Base-by-base conservation (phyloP, 2,797 vertebrate genomes). In the Cetoscarus ocellatus region DNA sequence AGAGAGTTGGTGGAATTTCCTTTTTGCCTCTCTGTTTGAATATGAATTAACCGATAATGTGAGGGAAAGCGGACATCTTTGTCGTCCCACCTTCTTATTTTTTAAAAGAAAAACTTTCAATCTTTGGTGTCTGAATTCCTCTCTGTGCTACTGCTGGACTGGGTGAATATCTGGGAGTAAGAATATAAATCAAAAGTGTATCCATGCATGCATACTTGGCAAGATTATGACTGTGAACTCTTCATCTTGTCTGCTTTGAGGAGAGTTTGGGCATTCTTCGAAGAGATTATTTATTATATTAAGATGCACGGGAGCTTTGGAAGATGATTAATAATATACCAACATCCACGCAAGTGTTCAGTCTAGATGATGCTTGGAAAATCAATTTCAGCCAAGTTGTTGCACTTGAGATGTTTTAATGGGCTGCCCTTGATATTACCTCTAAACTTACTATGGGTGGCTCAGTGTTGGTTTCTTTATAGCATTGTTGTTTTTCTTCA, bases 271-370 rank as follows among this genome's bases (percentile, higher is more conserved):
- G 43, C 40, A 17, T 50, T 81, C 18, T 27, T 68, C 10, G 10
- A 70, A 61, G 7, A 61, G n/a, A 17, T 67, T 63, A 86, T 86
- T 83, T 77, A 80, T 50, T 51, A 39, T 67, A 17, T 39, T 63
- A 34, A 47, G 54, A 73, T 47, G 73, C 49, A 57, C 49, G 0
- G 10, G 19, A 68, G 54, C 59, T 75, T 69, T 79, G 64, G 57
- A 51, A 77, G 48, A 70, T 52, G 45, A 70, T 77, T 53, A 39
- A 39, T 45, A 38, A 66, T 73, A 83, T 42, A 53, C 12, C 55
- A 19, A 47, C 10, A 66, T 45, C 10, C 61, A 70, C 7, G 9
- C 49, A 73, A 72, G 55, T 58, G 45, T 60, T 75, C 38, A 17
- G 40, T 59, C 38, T 27, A 18, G 47, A 59, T 77, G 84, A 85